These are phyloP conservation scores for Corythoichthys haematopterus DNA, from an alignment of 2,113 vertebrate genomes.

Conservation along the genomic window DNA sequence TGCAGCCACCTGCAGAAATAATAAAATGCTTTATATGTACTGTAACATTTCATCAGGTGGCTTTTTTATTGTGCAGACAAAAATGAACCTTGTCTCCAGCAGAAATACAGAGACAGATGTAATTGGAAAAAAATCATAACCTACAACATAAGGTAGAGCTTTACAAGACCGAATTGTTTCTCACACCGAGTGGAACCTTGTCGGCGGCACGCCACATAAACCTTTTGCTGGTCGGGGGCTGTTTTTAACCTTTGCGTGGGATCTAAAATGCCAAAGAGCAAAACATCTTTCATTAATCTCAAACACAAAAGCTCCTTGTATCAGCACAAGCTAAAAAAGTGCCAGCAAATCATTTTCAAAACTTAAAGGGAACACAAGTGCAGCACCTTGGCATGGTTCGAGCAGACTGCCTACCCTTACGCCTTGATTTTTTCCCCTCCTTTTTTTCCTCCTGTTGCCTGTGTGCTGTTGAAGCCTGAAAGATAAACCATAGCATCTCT, in stretches of 20 bases:
- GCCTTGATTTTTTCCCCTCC: conserved; percentile 36
- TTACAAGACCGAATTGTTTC: conserved; percentile 38
- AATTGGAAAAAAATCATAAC: not conserved
- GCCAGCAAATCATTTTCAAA: conserved; percentile 44
- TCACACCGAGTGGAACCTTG: conserved; percentile 29
- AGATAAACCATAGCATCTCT: conserved; percentile 73
- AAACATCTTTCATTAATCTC: conserved; percentile 69
- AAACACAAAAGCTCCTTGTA: conserved; percentile 54
- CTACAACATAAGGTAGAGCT: not conserved
- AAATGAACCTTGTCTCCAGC: conserved; percentile 19
- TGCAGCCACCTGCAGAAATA: not conserved
- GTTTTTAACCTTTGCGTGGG: conserved; percentile 61
- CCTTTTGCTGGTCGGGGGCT: conserved; percentile 54
- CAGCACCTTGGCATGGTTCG: conserved; percentile 5
- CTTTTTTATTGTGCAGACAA: conserved; percentile 16
- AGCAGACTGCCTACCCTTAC: conserved; percentile 16
- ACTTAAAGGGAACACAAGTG: conserved; percentile 33
- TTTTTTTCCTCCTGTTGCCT: conserved; percentile 53
- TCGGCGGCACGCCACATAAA: conserved; percentile 35
- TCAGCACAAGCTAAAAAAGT: conserved; percentile 62
- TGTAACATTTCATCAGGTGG: not conserved
- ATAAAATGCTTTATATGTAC: not conserved
- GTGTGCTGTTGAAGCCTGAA: conserved; percentile 58
- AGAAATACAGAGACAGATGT: conserved; percentile 5
- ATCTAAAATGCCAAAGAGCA: conserved; percentile 58